A percentile compares a stretch with the other conserved stretches of the same genome.
These are phyloP conservation scores for Drosophila tripunctata DNA, from an alignment of 2,888 invertebrate genomes.

Conservation along the genomic window DNA sequence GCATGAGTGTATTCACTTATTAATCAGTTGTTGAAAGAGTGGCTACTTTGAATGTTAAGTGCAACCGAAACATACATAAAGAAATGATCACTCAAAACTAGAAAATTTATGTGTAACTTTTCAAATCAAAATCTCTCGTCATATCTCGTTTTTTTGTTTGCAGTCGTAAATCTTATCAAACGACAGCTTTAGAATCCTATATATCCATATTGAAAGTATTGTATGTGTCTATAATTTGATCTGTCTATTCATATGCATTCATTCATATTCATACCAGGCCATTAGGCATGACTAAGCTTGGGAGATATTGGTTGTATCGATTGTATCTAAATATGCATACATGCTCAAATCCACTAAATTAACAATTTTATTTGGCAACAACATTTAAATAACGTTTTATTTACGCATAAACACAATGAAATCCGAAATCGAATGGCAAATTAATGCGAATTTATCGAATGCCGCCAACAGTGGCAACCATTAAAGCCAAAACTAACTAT, in stretches of 20 bases:
- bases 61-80: no score
- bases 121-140: not conserved
- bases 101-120: no score
- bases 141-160: constrained; percentile 17
- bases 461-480: constrained; percentile 58
- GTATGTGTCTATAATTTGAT: constrained; percentile 20
- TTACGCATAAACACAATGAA: constrained; percentile 64
- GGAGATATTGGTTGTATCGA: constrained; percentile 1
- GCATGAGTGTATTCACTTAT: constrained; percentile 13
- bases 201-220: constrained; percentile 6
- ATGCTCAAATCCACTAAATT: constrained; percentile 44
- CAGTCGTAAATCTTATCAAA: constrained; percentile 26
- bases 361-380: constrained; percentile 39
- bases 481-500: constrained; percentile 31
- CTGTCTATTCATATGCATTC: constrained; percentile 19
- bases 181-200: constrained; percentile 26
- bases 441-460: constrained; percentile 55
- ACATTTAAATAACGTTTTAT: constrained; percentile 55
- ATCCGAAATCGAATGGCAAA: constrained; percentile 53
- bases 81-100: no score
- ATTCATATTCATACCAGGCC: constrained; percentile 46
- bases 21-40: not conserved
- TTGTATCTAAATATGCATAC: constrained; percentile 1
- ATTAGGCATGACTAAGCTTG: constrained; percentile 49
- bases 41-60: not conserved